A percentile compares a stretch with the other conserved stretches of the same genome.
phyloP scores from a whole-genome alignment of 1,140 invertebrate species.

The Laupala kohalensis region DNA sequence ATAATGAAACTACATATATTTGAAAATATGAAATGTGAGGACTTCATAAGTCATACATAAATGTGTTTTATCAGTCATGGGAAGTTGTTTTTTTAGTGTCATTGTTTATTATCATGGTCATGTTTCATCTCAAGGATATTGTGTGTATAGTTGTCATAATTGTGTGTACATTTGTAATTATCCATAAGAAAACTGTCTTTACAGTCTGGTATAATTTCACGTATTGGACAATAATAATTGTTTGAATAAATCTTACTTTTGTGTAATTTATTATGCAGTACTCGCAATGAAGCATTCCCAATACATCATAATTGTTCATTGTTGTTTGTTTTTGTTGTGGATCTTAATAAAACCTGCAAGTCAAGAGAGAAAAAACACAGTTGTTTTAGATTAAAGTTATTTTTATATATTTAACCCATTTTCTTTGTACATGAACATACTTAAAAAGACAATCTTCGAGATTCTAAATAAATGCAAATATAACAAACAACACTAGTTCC shows the following conservation, averaged over 20 bases:
- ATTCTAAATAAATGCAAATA: too few relatives aligned
- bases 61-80: background rate
- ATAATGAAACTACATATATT: background rate
- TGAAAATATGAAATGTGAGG: background rate
- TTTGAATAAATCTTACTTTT: background rate
- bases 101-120: background rate
- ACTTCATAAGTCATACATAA: background rate
- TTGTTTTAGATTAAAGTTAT: too few relatives aligned
- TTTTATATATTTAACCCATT: too few relatives aligned
- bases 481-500: too few relatives aligned
- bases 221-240: background rate
- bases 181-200: background rate
- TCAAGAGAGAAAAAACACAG: background rate
- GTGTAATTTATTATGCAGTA: background rate
- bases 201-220: background rate
- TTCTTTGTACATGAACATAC: background rate
- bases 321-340: background rate
- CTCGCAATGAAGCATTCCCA: background rate
- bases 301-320: background rate
- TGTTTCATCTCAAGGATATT: background rate
- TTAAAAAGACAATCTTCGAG: too few relatives aligned
- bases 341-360: background rate
- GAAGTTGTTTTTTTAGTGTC: background rate
- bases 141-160: background rate
- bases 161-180: background rate